These are phyloP conservation scores for Henricia sp. DNA, from an alignment of 53 echinoderm and acorn worm species.

Conservation along the genomic window DNA sequence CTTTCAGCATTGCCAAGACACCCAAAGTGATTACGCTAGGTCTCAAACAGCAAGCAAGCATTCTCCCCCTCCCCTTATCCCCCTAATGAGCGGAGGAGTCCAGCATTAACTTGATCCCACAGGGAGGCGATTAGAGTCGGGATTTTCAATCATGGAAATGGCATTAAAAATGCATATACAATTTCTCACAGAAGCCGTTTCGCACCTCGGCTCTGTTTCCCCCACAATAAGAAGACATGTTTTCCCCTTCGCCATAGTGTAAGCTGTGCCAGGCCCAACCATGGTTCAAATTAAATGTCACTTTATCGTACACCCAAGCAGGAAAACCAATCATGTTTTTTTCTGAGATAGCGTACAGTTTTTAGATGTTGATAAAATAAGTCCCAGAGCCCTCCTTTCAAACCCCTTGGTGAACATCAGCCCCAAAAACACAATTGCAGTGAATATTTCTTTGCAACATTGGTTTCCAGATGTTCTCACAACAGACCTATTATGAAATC, in stretches of 20 bases:
- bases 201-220: neutral
- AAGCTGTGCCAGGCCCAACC: neutral
- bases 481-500: too few relatives aligned
- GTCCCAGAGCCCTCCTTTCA: too few relatives aligned
- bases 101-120: conserved; percentile 43
- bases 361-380: too few relatives aligned
- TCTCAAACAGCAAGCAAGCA: conserved; percentile 24
- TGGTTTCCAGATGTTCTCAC: too few relatives aligned
- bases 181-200: conserved; percentile 43
- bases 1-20: neutral
- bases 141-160: conserved; percentile 63
- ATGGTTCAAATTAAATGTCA: neutral
- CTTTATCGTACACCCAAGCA: too few relatives aligned
- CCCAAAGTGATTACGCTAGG: conserved; percentile 51
- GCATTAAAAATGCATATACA: conserved; percentile 57
- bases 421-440: too few relatives aligned
- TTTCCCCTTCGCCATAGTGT: neutral
- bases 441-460: too few relatives aligned
- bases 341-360: too few relatives aligned
- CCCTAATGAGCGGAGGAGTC: conserved; percentile 40
- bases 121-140: conserved; percentile 42
- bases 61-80: conserved; percentile 6
- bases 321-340: too few relatives aligned
- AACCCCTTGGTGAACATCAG: too few relatives aligned
- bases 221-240: conserved; percentile 15